Evolutionary conservation across 2,888 invertebrate genomes (phyloP), one percentile per base, ranked within the genome.

Genomic region (Spisula subtruncata): DNA sequence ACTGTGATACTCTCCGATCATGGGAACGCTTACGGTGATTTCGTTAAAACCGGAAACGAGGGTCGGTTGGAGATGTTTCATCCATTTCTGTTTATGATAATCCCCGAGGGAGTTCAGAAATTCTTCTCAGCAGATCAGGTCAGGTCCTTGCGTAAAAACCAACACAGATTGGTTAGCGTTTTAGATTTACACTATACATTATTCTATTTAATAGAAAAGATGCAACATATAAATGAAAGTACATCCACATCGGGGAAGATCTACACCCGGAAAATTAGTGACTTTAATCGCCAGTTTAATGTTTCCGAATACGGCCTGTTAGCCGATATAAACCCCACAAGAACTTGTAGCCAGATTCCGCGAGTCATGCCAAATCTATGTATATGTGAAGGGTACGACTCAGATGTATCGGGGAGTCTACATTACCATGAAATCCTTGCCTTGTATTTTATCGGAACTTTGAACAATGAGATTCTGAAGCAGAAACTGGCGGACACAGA

Each of bases 1-100:
- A 95, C 96, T 1, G 83, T 96, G 4, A 20, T 96, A 8, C 91
- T 96, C 35, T 94, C 96, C 1, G 96, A 96, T 85, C 96, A 96
- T 90, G 96, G 96, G 2, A 96, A 96, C 86, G 71, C 95, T 0
- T 96, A 96, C 91, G 96, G 96, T 1, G 79, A 87, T n/a, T 95
- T 93, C 85, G 66, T 95, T 5, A 87, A 89, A 48, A 90, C 93
- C 29, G 83, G 83, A 25, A 46, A 75, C 16, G 95, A 95, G 90
- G 95, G 94, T 12, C 92, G 93, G 10, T 85, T 94, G 41, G 96
- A 96, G 87, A 88, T 94, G 66, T 95, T 92, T 89, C 94, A 95
- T 51, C 95, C 96, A 48, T 92, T 93, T 60, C 82, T 96, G n/a
- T 94, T 95, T 35, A 88, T 95, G 56, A 89, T 96, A 12, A 85